Evolutionary conservation across 1,140 invertebrate genomes (phyloP), one percentile per base, ranked within the genome.

Genomic region (Drosophila triauraria): DNA sequence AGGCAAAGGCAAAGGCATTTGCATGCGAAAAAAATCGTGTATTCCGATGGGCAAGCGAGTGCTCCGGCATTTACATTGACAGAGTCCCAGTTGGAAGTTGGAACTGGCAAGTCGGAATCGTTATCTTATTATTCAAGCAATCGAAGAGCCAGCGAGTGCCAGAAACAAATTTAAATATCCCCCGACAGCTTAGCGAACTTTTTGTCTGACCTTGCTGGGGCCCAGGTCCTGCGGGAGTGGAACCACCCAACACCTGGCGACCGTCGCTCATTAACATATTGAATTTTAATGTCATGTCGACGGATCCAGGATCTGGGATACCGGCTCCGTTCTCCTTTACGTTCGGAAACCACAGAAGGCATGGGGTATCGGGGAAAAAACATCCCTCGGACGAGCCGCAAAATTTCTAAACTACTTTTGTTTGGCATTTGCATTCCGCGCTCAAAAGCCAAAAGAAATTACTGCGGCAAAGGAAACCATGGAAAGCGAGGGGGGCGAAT

Each of bases 261-360:
- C 75, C 64, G 42, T 60, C 32, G 27, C 82, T 86, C 82, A 85
- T 85, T 85, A 85, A 85, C 82, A 85, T 85, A 85, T 85, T 85
- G 82, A 85, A 85, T 85, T 85, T 82, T 79, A 85, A 85, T 85
- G 82, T 78, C 82, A 82, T 78, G 75, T 78, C 78, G 74, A 62
- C 58, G 50, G 57, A 65, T 71, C 27, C 57, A 30, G 57, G 42
- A 32, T 43, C 32, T 32, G 8, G 32, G 32, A 32, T 32, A 3
- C 32, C 2, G 32, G 32, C 9, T 47, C 42, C 8, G 7, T 25
- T 43, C 58, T 48, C 27, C 32, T 46, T 35, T 56, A 17, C 53
- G 44, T 20, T 50, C 13, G 20, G 32, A 68, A 77, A 44, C 72
- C 72, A 63, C 70, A 75, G 30, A 59, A 48, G 44, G 32, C 40